These are phyloP conservation scores for Bombyx mandarina DNA, from an alignment of 1,140 invertebrate species.

Conservation along the genomic window DNA sequence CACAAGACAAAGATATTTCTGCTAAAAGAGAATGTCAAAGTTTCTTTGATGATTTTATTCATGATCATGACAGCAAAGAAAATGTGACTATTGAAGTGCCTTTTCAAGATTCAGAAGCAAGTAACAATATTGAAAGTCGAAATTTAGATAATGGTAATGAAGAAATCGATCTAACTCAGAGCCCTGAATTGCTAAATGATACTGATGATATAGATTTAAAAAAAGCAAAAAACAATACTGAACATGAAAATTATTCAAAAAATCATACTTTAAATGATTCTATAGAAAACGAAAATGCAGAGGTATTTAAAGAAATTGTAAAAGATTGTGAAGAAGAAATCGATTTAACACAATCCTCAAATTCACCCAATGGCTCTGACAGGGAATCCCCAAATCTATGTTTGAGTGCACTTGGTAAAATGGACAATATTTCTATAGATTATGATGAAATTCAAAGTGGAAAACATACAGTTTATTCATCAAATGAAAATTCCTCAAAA, in stretches of 20 bases:
- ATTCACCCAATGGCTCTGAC: conserved; percentile 5
- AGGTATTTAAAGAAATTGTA: background rate
- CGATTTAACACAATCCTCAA: conserved; percentile 42
- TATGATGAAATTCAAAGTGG: conserved; percentile 35
- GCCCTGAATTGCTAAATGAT: background rate
- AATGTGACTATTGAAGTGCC: conserved; percentile 3
- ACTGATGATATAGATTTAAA: background rate
- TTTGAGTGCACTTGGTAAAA: conserved; percentile 25
- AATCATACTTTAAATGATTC: background rate
- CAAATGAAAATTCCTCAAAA: too few species aligned
- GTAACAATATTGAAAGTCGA: too few species aligned
- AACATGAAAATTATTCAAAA: background rate
- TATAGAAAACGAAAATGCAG: background rate
- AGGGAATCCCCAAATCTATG: background rate
- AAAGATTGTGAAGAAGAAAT: conserved; percentile 10
- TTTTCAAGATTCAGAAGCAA: conserved; percentile 1
- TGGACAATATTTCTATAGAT: conserved; percentile 44
- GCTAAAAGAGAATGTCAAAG: conserved; percentile 6
- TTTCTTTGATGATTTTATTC: conserved; percentile 21
- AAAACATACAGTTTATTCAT: too few species aligned
- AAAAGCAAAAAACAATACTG: background rate
- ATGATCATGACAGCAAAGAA: conserved; percentile 18
- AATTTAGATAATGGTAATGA: conserved; percentile 7
- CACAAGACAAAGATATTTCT: conserved; percentile 4
- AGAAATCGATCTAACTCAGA: background rate